Evolutionary conservation across 1,140 invertebrate species (phyloP).

Genomic region (Diachasmimorpha longicaudata): DNA sequence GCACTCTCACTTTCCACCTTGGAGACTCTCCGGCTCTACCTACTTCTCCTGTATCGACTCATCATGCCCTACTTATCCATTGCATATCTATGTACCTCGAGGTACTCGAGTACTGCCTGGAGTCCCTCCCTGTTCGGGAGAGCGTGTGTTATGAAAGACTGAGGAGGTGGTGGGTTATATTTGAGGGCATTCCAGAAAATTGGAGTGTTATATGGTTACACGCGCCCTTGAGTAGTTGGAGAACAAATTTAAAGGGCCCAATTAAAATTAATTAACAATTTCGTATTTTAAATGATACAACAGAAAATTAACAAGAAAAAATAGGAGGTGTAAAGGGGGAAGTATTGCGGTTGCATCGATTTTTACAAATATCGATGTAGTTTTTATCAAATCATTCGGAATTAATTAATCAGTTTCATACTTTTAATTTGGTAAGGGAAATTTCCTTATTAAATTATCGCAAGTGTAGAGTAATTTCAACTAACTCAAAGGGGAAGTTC

Average conservation of each 20-base stretch:
- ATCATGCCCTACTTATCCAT: constrained; percentile 26
- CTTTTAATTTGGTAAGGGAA: no score
- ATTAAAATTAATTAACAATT: not conserved
- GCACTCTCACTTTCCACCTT: constrained; percentile 46
- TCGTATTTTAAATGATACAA: not conserved
- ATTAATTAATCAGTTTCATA: no score
- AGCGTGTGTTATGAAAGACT: not conserved
- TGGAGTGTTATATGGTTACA: not conserved
- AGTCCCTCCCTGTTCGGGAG: not conserved
- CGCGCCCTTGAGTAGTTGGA: not conserved
- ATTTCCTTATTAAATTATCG: no score
- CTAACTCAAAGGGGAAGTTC: no score
- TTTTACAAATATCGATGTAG: no score
- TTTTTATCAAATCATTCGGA: no score
- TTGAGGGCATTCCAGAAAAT: not conserved
- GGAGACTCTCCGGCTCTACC: constrained; percentile 34
- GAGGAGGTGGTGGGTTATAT: not conserved
- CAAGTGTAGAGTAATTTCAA: no score
- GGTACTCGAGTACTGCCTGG: not conserved
- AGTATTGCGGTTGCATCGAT: no score
- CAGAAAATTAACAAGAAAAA: no score
- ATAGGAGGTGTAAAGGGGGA: no score
- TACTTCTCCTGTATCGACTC: constrained; percentile 31
- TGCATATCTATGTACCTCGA: not conserved
- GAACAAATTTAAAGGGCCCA: not conserved